Conservation (phyloP, 2,797 vertebrate genomes). For the Morelia viridis region DNA sequence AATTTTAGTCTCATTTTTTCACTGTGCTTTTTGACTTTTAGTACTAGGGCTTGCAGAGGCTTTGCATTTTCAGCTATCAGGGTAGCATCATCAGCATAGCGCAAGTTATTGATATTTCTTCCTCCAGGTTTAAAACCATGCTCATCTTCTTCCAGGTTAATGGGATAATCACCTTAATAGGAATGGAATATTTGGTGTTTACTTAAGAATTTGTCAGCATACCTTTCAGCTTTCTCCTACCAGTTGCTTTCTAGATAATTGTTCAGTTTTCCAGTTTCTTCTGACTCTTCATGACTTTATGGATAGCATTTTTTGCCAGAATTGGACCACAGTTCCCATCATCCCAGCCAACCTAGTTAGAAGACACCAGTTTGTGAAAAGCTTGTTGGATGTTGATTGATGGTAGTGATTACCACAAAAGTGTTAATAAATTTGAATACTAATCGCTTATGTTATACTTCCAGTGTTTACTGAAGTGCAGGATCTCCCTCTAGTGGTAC, state of each 20-base stretch:
- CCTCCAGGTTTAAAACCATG: background rate
- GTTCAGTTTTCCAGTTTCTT: background rate
- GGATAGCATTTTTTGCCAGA: background rate
- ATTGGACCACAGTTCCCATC: background rate
- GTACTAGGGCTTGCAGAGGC: background rate
- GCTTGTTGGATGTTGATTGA: background rate
- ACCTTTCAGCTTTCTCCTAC: background rate
- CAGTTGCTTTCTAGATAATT: background rate
- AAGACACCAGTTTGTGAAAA: background rate
- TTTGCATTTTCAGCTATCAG: background rate
- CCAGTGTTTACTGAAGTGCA: slow-evolving; percentile 8
- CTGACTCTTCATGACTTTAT: background rate
- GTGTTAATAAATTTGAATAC: background rate
- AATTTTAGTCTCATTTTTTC: too few species aligned
- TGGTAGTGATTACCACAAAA: background rate
- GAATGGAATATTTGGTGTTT: background rate
- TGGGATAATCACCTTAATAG: background rate
- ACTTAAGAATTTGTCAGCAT: background rate
- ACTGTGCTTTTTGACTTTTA: too few species aligned
- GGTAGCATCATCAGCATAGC: background rate
- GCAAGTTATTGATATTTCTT: background rate
- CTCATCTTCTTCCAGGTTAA: background rate
- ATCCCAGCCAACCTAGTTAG: background rate
- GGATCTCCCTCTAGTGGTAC: slow-evolving; percentile 58
- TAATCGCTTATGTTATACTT: background rate